Evolutionary conservation across 92 coral and sea anemone genomes (phyloP).

Genomic region (Phymanthus crucifer): DNA sequence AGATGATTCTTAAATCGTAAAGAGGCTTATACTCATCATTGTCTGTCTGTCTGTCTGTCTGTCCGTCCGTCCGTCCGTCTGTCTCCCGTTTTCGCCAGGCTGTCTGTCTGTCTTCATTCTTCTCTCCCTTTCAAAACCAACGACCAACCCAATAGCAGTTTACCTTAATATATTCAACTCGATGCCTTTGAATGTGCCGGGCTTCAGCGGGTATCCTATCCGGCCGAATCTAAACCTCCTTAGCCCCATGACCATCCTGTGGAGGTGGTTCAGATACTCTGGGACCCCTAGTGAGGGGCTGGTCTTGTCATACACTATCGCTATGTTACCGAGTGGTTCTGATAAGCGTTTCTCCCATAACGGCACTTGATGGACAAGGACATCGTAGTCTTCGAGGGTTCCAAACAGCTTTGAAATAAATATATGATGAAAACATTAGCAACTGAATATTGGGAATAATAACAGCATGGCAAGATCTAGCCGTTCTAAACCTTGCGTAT

Average conservation of each 20-base stretch:
- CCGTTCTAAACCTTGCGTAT: too few species aligned
- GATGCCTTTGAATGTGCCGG: conserved; percentile 64
- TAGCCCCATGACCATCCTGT: conserved; percentile 68
- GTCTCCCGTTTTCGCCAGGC: too few species aligned
- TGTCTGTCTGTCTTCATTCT: too few species aligned
- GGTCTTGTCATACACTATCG: conserved; percentile 46
- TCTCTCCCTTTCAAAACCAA: too few species aligned
- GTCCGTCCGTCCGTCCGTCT: too few species aligned
- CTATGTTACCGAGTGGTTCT: conserved; percentile 52
- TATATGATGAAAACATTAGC: not conserved
- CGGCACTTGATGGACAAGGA: conserved; percentile 65
- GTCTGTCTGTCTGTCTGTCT: too few species aligned
- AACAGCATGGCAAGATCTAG: not conserved
- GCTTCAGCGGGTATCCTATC: conserved; percentile 44
- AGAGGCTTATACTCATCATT: too few species aligned
- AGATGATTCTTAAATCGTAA: too few species aligned
- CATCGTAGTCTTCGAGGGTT: conserved; percentile 72
- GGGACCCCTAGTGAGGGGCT: conserved; percentile 60
- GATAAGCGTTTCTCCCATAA: conserved; percentile 69
- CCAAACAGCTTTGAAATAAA: conserved; percentile 52
- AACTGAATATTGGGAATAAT: not conserved
- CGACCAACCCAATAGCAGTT: not conserved
- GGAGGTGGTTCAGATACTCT: conserved; percentile 71
- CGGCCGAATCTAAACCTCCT: conserved; percentile 36
- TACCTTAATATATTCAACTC: conserved; percentile 50